phyloP scores from a whole-genome alignment of 2,888 invertebrate species.

The Metopia argyrocephala region DNA sequence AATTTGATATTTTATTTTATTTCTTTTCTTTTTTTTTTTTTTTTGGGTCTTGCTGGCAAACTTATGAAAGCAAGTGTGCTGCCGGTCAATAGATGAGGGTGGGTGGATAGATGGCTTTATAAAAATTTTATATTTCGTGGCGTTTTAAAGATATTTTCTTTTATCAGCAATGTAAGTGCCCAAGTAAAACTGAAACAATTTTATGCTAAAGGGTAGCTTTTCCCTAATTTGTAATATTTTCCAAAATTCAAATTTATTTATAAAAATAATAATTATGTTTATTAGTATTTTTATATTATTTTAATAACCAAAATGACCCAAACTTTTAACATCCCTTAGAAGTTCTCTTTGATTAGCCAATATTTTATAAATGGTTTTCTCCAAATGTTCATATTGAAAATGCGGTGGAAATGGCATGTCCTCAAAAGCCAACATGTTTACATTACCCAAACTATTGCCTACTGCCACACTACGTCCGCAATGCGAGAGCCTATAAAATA shows the following conservation, averaged over 20 bases:
- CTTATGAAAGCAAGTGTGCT: slow-evolving; percentile 15
- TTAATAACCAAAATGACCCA: slow-evolving; percentile 77
- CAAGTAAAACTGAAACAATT: slow-evolving; percentile 37
- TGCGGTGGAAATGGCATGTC: slow-evolving; percentile 87
- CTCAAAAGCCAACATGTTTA: slow-evolving; percentile 85
- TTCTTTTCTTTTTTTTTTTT: background rate
- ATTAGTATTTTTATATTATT: background rate
- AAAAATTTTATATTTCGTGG: background rate
- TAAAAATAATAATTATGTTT: background rate
- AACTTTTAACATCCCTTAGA: slow-evolving; percentile 81
- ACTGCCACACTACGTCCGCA: slow-evolving; percentile 85
- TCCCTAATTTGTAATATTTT: too few relatives aligned
- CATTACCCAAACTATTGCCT: slow-evolving; percentile 84
- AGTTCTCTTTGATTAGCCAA: slow-evolving; percentile 83
- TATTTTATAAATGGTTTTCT: slow-evolving; percentile 82
- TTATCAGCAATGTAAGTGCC: slow-evolving; percentile 59
- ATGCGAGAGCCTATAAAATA: slow-evolving; percentile 80
- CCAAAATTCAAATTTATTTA: background rate
- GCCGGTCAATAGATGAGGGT: slow-evolving; percentile 29
- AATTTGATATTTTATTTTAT: slow-evolving; percentile 56
- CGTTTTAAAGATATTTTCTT: slow-evolving; percentile 42
- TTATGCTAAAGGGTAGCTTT: too few relatives aligned
- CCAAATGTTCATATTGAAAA: slow-evolving; percentile 83
- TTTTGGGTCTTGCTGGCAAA: slow-evolving; percentile 9
- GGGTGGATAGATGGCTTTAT: slow-evolving; percentile 16